Conservation (phyloP, 1,140 invertebrate species). For the Penaeus vannamei region DNA sequence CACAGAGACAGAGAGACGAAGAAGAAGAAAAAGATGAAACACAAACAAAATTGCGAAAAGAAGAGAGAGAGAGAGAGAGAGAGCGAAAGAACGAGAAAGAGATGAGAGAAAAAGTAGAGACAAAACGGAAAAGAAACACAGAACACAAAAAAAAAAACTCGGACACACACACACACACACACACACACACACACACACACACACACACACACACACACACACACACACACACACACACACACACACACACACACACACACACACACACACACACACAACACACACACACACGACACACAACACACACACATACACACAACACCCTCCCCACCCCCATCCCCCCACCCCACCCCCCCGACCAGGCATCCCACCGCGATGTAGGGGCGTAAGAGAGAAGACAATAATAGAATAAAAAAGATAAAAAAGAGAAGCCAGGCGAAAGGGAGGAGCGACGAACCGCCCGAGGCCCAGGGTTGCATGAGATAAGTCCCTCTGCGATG, state of each 20-base stretch:
- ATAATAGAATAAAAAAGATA: neutral
- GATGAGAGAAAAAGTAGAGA: neutral
- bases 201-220: constrained; percentile 35
- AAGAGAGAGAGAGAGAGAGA: constrained; percentile 44
- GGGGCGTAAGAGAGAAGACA: neutral
- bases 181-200: neutral
- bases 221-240: constrained; percentile 37
- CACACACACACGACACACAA: no score
- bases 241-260: constrained; percentile 37
- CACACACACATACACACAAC: no score
- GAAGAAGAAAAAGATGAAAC: no score
- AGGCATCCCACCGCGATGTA: neutral
- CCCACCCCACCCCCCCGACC: neutral
- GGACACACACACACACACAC: neutral
- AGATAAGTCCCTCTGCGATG: neutral
- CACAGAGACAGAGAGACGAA: no score
- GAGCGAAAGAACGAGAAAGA: constrained; percentile 22
- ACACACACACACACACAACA: neutral
- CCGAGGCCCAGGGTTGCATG: neutral
- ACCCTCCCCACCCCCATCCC: neutral
- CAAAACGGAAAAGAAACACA: neutral
- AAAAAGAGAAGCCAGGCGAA: neutral
- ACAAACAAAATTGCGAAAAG: no score
- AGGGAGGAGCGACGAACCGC: neutral
- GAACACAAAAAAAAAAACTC: neutral